A percentile compares a stretch with the other conserved stretches of the same genome.
These are phyloP conservation scores for Anguilla marmorata DNA, from an alignment of 2,797 vertebrate species.

Conservation along the genomic window DNA sequence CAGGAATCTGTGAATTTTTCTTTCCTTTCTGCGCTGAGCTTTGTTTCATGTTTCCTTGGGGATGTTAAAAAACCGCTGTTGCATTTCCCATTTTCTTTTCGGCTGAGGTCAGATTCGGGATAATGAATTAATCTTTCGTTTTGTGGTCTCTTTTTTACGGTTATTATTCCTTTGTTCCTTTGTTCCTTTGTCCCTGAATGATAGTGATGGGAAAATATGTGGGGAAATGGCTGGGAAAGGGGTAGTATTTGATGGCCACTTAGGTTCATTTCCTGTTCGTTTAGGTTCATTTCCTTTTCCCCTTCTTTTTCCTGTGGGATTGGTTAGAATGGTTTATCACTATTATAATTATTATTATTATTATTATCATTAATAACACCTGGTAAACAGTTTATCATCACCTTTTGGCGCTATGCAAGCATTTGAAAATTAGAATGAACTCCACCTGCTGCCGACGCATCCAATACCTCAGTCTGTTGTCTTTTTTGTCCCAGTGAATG, in stretches of 20 bases:
- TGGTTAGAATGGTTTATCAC: not conserved
- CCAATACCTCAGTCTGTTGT: not conserved
- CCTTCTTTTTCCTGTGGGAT: not conserved
- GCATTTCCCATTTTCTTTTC: conserved; percentile 4
- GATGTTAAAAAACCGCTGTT: not conserved
- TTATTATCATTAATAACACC: not conserved
- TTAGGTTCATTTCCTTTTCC: not conserved
- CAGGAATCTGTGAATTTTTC: not conserved
- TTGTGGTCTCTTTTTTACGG: not conserved
- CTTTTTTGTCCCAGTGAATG: not conserved
- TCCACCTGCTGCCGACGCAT: not conserved
- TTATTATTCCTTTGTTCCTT: not conserved
- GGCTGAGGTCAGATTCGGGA: not conserved
- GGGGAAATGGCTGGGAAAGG: not conserved
- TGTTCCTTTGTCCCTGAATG: not conserved
- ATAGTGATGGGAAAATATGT: not conserved
- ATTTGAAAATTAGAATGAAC: not conserved
- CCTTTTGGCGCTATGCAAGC: not conserved
- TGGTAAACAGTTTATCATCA: not conserved
- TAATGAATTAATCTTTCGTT: conserved; percentile 3
- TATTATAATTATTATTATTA: not conserved
- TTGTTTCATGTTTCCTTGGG: not conserved
- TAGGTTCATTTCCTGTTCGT: not conserved
- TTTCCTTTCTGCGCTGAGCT: not conserved
- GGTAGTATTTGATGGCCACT: not conserved